A percentile compares a stretch with the other conserved stretches of the same genome.
These are phyloP conservation scores for Melanotaenia parkinsoni DNA, from an alignment of 2,797 vertebrate species.

Conservation along the genomic window DNA sequence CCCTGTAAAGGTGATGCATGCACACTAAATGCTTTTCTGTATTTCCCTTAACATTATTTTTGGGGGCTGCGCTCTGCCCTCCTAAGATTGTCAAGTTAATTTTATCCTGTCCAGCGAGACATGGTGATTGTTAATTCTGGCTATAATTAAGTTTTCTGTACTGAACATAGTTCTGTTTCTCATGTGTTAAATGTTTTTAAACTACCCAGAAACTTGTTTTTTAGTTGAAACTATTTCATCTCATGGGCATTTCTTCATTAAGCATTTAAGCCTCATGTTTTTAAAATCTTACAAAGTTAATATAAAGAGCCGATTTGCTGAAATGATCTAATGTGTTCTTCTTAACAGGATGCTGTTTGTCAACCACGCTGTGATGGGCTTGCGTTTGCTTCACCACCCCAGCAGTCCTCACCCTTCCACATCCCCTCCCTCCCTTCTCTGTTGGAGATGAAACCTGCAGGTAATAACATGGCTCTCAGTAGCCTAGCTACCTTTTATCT, in stretches of 20 bases:
- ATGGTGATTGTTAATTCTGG: no score
- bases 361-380: slow-evolving; percentile 51
- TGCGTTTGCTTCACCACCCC: slow-evolving; percentile 34
- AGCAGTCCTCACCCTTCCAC: slow-evolving; percentile 31
- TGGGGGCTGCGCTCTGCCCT: no score
- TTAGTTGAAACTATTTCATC: background rate
- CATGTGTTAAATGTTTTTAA: background rate
- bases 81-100: no score
- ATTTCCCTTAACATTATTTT: no score
- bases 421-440: slow-evolving; percentile 52
- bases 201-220: background rate
- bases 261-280: background rate
- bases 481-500: slow-evolving; percentile 50
- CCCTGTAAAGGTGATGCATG: no score
- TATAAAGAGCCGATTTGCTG: background rate
- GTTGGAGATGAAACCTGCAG: slow-evolving; percentile 68
- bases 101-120: no score
- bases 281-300: background rate
- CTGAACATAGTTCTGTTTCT: no score
- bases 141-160: no score
- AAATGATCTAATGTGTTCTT: slow-evolving; percentile 42
- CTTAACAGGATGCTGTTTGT: slow-evolving; percentile 61
- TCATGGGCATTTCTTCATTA: no score
- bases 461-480: slow-evolving; percentile 61
- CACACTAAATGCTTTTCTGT: no score